Evolutionary conservation across 2,888 invertebrate genomes (phyloP).

Genomic region (Spisula subtruncata): DNA sequence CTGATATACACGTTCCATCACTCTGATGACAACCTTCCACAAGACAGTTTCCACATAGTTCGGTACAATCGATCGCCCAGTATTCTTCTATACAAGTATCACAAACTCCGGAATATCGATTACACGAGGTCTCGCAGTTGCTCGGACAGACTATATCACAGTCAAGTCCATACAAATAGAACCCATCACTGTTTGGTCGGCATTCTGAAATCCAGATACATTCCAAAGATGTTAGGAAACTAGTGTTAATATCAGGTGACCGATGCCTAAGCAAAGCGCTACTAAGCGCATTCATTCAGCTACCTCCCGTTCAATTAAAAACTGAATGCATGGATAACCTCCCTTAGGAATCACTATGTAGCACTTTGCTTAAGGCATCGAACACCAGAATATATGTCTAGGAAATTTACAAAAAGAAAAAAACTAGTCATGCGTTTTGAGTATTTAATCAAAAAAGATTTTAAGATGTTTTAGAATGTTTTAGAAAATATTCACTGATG

Average conservation of each 20-base stretch:
- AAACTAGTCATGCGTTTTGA: no score
- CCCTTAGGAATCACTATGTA: no score
- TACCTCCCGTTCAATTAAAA: no score
- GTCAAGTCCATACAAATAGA: conserved; percentile 27
- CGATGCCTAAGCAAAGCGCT: no score
- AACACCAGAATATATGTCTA: no score
- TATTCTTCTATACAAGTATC: conserved; percentile 34
- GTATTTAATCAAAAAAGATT: no score
- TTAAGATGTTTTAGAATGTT: no score
- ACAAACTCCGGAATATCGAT: conserved; percentile 42
- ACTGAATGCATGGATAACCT: no score
- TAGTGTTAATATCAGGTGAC: neutral
- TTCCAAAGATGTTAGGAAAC: neutral
- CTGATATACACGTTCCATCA: conserved; percentile 47
- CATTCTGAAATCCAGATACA: conserved; percentile 50
- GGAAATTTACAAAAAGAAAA: no score
- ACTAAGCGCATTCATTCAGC: no score
- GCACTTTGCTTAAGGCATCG: no score
- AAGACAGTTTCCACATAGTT: conserved; percentile 28
- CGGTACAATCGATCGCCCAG: conserved; percentile 20
- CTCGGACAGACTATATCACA: conserved; percentile 25
- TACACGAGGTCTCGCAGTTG: conserved; percentile 37
- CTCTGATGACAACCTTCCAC: conserved; percentile 36
- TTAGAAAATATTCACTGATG: no score
- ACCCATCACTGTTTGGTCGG: neutral